Evolutionary conservation across 2,888 invertebrate genomes (phyloP).

Genomic region (Bursaphelenchus okinawaensis): DNA sequence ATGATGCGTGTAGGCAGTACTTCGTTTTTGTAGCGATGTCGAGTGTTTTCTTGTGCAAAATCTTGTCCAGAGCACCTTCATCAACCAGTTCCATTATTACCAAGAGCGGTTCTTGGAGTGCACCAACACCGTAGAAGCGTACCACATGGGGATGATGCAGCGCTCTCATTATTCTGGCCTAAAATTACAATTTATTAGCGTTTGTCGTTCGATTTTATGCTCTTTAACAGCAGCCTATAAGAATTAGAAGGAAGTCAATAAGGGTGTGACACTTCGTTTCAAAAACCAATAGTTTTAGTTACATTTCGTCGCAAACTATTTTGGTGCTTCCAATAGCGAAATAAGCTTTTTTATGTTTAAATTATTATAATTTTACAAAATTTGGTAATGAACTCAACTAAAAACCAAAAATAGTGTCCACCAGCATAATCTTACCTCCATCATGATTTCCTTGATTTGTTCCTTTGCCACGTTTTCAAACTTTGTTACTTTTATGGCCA

Average conservation of each 20-base stretch:
- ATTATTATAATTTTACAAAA: too few species aligned
- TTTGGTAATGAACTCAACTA: too few species aligned
- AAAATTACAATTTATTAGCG: too few species aligned
- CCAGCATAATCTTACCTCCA: too few species aligned
- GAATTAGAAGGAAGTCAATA: neutral
- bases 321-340: too few species aligned
- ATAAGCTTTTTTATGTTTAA: too few species aligned
- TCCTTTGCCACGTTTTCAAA: conserved; percentile 17
- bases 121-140: conserved; percentile 14
- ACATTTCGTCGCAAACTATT: too few species aligned
- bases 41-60: conserved; percentile 12
- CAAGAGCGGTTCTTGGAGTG: conserved; percentile 12
- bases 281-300: too few species aligned
- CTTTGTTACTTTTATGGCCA: conserved; percentile 23
- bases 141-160: conserved; percentile 20
- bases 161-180: conserved; percentile 19
- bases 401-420: too few species aligned
- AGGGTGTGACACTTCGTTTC: neutral
- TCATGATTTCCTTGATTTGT: conserved; percentile 20
- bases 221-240: neutral
- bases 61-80: conserved; percentile 14
- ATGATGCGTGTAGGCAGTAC: conserved; percentile 14
- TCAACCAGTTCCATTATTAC: conserved; percentile 14
- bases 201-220: too few species aligned
- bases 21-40: conserved; percentile 4